Evolutionary conservation across 1,140 invertebrate genomes (phyloP).

Genomic region (Zaprionus ornatus): DNA sequence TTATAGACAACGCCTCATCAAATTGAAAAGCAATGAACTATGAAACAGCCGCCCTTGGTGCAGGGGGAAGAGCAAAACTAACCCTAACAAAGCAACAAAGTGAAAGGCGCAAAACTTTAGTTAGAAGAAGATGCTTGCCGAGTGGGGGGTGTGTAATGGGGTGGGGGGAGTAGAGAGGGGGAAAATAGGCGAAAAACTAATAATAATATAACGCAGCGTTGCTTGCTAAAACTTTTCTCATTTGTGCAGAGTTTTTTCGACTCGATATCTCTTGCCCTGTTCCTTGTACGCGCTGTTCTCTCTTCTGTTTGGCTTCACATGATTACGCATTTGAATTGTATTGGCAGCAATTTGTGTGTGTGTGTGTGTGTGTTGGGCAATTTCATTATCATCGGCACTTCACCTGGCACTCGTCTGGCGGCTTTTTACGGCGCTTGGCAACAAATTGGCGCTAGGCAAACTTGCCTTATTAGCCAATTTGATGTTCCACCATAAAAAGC

Average conservation of each 20-base stretch:
- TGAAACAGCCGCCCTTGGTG: conserved; percentile 61
- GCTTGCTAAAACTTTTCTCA: conserved; percentile 75
- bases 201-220: conserved; percentile 75
- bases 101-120: conserved; percentile 58
- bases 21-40: conserved; percentile 84
- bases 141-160: too few species aligned
- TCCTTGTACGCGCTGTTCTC: not conserved
- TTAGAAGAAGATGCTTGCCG: not conserved
- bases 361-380: conserved; percentile 29
- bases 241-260: conserved; percentile 58
- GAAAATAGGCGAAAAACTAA: conserved; percentile 66
- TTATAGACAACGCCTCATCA: conserved; percentile 83
- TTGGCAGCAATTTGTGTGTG: conserved; percentile 54
- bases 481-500: conserved; percentile 59
- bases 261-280: conserved; percentile 6
- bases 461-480: conserved; percentile 56
- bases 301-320: conserved; percentile 49
- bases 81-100: conserved; percentile 39
- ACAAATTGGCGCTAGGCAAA: not conserved
- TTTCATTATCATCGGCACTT: conserved; percentile 47
- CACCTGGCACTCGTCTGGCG: conserved; percentile 26
- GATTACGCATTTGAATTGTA: conserved; percentile 80
- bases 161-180: not conserved
- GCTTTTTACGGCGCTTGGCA: conserved; percentile 20
- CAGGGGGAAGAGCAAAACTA: conserved; percentile 33